Evolutionary conservation across 2,113 vertebrate species (phyloP), one percentile per base, ranked within the genome.

Genomic region (Pseudolaguvia tuberculata): DNA sequence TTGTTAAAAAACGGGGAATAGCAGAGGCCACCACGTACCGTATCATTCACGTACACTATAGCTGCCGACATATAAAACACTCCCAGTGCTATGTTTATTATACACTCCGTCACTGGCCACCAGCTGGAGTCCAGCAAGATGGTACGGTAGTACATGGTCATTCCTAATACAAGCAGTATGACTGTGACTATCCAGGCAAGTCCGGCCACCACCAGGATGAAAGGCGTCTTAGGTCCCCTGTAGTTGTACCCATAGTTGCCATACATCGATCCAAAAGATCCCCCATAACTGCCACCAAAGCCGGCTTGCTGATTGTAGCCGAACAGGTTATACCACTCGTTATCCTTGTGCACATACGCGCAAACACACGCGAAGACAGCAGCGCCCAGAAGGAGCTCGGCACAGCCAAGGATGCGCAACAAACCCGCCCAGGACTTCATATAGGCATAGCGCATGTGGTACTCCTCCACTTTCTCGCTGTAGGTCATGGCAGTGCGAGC

Each of bases 401-500:
- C 89, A 7, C 89, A 90, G 0, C 92, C 88, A 78, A 98, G 89
- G 51, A 97, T 92, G 27, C 96, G 83, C 57, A 98, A 90, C 74
- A 98, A 89, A 8, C 96, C 96, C 0, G 96, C 90, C 96, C 96
- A 98, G 0, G 96, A 98, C 89, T 96, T 97, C 96, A 98, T 95
- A 88, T 95, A 97, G 77, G 90, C 87, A 1, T 98, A 96, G 0
- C 92, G 88, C 84, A 79, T 85, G 78, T 92, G 78, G 78, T 95
- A 96, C 35, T 90, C 91, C 80, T 94, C 93, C 73, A 93, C 89
- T 72, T 85, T 85, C 84, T 96, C 94, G 5, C 90, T 91, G 86
- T 96, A 97, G 0, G 93, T 92, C 79, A 79, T 88, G 1, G 84
- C 87, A 0, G 89, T 91, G 39, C 82, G 68, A 25, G 82, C 88